Evolutionary conservation across 2,888 invertebrate genomes (phyloP), one percentile per base, ranked within the genome.

Genomic region (Nephrocerus scutellatus): DNA sequence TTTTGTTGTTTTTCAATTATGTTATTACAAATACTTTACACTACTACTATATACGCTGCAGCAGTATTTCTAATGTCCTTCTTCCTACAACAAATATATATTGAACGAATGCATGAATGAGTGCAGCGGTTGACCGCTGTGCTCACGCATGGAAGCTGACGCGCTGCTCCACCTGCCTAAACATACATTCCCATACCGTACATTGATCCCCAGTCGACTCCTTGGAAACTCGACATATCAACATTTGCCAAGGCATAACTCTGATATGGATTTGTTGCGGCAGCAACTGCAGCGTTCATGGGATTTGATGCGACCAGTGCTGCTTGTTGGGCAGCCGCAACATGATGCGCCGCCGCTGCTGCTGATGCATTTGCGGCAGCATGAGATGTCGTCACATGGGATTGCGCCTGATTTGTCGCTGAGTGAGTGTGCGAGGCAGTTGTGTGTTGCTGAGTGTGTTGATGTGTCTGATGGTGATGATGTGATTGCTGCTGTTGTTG

Each of bases 121-220:
- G n/a, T n/a, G n/a, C n/a, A n/a, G n/a, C n/a, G n/a, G 28, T 15
- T 13, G 28, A 28, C 18, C 19, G 7, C 10, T 14, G 6, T 8
- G 30, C 4, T n/a, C 16, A 6, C 14, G 14, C 8, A 8, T 8
- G 30, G n/a, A n/a, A n/a, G n/a, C n/a, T n/a, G n/a, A n/a, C n/a
- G n/a, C 39, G 15, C 19, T 13, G 29, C 4, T 35, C 13, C 23
- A 18, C 14, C 22, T 9, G 18, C 51, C 61, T 64, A 64, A 56
- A 88, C 87, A 74, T 89, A 89, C 88, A 89, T 88, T 66, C 88
- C 88, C 73, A 89, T 85, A 60, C 88, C 87, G 70, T 90, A 90
- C 84, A 89, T 84, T 57, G 84, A 82, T 59, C 82, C 80, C 89
- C 89, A 89, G 71, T 89, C 89, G 54, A 90, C 85, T 43, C 86